Evolutionary conservation across 2,113 vertebrate genomes (phyloP), one percentile per base, ranked within the genome.

Genomic region (Fulica atra): DNA sequence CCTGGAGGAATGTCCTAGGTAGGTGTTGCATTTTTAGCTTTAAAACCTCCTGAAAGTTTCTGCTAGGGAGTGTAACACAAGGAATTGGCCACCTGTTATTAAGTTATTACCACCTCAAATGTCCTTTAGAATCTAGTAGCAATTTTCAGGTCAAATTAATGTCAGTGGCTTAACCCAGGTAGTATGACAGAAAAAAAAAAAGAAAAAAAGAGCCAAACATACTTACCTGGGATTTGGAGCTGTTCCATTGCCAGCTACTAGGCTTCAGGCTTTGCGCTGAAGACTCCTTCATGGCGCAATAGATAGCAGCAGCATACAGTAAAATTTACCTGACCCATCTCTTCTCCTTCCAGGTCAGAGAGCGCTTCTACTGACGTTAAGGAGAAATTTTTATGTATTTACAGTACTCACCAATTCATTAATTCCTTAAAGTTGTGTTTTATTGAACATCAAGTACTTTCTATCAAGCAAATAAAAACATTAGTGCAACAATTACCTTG

Each of bases 371-470:
- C 56, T 56, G 29, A 92, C 54, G 25, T 42, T 51, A 69, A 76
- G 90, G 25, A 26, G 6, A 84, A 72, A 9, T 11, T 81, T 90
- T 79, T 65, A 29, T 17, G 4, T 56, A 79, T 57, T 60, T 83
- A 44, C 23, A 44, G 20, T n/a, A 74, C 24, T 69, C 16, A 78
- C 6, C 33, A 53, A 86, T 72, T 94, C 35, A 92, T 89, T 89
- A 71, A 85, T 90, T 90, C 51, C 57, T 90, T 90, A 17, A 73
- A 81, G 48, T 29, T 95, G 36, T 60, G 26, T 84, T 96, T 91
- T 85, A 93, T 79, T 91, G 86, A 94, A 36, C 65, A 51, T 16
- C 6, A 3, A 84, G 33, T 82, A 42, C 28, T 76, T 89, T 84
- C 36, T 73, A 72, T 31, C 51, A 8, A 85, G 50, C 53, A 65